These are phyloP conservation scores for Phrynocephalus vlangalii DNA, from an alignment of 2,797 vertebrate genomes.

Conservation along the genomic window DNA sequence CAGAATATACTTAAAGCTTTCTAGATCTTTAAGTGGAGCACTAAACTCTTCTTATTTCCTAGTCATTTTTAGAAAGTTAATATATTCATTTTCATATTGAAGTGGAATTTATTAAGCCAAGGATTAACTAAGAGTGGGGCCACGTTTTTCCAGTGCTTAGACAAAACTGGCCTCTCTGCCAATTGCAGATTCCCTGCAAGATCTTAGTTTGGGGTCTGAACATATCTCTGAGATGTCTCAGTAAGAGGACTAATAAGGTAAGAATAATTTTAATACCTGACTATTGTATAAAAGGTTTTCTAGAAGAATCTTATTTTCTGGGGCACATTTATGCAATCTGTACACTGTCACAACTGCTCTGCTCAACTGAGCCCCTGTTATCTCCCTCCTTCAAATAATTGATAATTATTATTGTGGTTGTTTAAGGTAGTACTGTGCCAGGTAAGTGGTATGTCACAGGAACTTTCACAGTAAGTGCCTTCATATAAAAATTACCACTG, in stretches of 20 bases:
- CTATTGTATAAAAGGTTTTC: background rate
- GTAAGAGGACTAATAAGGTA: constrained; percentile 15
- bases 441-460: too few species aligned
- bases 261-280: background rate
- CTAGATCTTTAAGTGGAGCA: background rate
- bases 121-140: background rate
- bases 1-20: background rate
- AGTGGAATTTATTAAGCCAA: constrained; percentile 23
- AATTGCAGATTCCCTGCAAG: background rate
- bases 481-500: background rate
- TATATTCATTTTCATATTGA: background rate
- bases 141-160: constrained; percentile 2
- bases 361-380: too few species aligned
- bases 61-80: background rate
- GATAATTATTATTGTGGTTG: too few species aligned
- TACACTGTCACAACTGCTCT: too few species aligned
- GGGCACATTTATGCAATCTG: background rate
- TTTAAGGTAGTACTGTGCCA: too few species aligned
- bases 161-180: background rate
- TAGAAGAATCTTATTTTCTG: constrained; percentile 4
- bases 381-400: too few species aligned
- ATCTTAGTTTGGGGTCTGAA: constrained; percentile 10
- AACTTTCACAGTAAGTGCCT: background rate
- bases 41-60: background rate
- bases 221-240: background rate